These are phyloP conservation scores for Itoplectis maculator DNA, from an alignment of 2,888 invertebrate species.

Conservation along the genomic window DNA sequence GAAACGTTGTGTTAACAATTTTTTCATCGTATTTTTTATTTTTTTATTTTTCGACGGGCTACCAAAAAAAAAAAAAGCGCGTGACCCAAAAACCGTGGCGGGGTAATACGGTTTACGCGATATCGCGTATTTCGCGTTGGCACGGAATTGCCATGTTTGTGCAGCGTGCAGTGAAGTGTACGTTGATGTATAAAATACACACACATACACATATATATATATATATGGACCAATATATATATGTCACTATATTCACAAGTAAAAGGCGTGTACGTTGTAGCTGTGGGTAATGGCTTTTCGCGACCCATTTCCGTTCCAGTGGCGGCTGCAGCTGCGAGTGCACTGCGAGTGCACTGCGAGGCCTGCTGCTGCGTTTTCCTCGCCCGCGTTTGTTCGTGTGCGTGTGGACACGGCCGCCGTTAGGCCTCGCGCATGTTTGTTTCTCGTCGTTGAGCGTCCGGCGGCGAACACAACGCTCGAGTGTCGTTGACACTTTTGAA, in stretches of 20 bases:
- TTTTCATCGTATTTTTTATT: too few species aligned
- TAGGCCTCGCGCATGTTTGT: slow-evolving; percentile 30
- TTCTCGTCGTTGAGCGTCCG: slow-evolving; percentile 60
- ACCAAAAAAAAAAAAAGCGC: background rate
- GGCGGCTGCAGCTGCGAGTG: slow-evolving; percentile 44
- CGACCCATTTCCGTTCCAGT: slow-evolving; percentile 59
- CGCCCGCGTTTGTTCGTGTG: too few species aligned
- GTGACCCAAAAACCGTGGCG: background rate
- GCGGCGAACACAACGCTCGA: slow-evolving; percentile 49
- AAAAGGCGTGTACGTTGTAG: slow-evolving; percentile 27
- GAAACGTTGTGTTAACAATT: too few species aligned
- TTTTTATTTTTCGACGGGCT: too few species aligned
- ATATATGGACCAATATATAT: background rate
- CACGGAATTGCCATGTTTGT: background rate
- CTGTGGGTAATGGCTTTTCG: slow-evolving; percentile 59
- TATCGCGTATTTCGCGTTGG: slow-evolving; percentile 1
- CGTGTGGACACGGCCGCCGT: background rate
- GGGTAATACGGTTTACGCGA: background rate
- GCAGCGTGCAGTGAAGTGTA: slow-evolving; percentile 6
- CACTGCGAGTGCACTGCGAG: slow-evolving; percentile 43
- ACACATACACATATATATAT: background rate
- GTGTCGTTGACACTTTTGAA: slow-evolving; percentile 70
- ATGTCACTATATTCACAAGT: too few species aligned
- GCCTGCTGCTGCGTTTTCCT: slow-evolving; percentile 39
- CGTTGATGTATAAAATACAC: background rate